These are phyloP conservation scores for Pseudomyrmex sp. DNA, from an alignment of 1,140 invertebrate species.

Conservation along the genomic window DNA sequence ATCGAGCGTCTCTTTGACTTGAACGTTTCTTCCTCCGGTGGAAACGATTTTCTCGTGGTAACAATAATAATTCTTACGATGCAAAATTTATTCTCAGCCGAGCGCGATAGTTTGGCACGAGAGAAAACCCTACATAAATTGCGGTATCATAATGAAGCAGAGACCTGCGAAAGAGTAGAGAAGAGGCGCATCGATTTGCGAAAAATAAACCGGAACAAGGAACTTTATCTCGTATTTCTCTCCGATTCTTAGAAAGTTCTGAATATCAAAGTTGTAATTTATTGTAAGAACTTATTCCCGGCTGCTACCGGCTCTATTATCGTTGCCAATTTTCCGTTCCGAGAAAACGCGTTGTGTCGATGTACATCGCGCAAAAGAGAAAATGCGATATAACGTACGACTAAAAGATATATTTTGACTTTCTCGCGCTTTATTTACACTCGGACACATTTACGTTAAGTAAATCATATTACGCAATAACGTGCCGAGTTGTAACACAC, in stretches of 20 bases:
- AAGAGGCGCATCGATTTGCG: constrained; percentile 29
- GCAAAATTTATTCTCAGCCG: constrained; percentile 11
- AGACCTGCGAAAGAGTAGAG: neutral
- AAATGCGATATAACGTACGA: constrained; percentile 35
- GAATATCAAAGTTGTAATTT: constrained; percentile 58
- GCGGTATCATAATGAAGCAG: constrained; percentile 25
- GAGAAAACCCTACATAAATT: constrained; percentile 9
- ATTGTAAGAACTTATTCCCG: constrained; percentile 48
- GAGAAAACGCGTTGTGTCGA: constrained; percentile 16
- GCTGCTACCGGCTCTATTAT: constrained; percentile 35
- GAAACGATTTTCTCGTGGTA: neutral
- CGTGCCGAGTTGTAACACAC: constrained; percentile 42
- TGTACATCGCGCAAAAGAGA: neutral
- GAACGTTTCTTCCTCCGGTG: neutral
- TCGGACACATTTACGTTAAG: constrained; percentile 21
- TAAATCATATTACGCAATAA: constrained; percentile 57
- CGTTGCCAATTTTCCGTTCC: constrained; percentile 37
- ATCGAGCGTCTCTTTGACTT: constrained; percentile 10
- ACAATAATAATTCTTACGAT: constrained; percentile 22
- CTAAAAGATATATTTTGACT: constrained; percentile 31
- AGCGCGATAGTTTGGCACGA: neutral
- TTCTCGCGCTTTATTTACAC: constrained; percentile 4
- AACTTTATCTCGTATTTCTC: constrained; percentile 55
- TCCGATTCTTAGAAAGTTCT: constrained; percentile 32
- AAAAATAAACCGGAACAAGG: constrained; percentile 41